phyloP scores from a whole-genome alignment of 2,888 invertebrate species.

The Arctia plantaginis region DNA sequence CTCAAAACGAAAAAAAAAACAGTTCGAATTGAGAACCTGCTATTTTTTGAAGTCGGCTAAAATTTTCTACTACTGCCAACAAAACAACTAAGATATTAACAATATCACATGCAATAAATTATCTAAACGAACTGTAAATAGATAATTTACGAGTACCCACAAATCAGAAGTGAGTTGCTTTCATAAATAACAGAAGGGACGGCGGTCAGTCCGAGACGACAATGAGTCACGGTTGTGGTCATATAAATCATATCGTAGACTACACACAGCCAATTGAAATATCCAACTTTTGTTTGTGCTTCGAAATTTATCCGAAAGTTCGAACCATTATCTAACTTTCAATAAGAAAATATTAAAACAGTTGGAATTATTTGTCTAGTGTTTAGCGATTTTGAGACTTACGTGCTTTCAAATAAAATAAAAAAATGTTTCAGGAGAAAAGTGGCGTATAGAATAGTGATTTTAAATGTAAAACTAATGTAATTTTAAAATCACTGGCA shows the following conservation, averaged over 20 bases:
- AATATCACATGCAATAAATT: constrained; percentile 41
- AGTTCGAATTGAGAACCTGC: no score
- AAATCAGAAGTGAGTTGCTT: constrained; percentile 45
- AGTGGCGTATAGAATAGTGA: not conserved
- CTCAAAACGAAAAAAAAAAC: no score
- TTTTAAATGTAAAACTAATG: no score
- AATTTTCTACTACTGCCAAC: not conserved
- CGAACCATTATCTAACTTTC: not conserved
- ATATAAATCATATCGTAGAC: constrained; percentile 49
- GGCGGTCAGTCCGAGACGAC: constrained; percentile 57
- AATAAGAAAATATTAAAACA: not conserved
- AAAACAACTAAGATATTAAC: constrained; percentile 11
- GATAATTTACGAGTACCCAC: constrained; percentile 48
- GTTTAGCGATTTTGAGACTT: no score
- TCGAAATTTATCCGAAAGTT: not conserved
- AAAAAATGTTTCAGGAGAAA: no score
- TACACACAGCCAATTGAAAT: constrained; percentile 24
- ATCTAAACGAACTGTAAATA: constrained; percentile 37
- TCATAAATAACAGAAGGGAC: constrained; percentile 52
- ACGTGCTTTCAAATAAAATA: no score
- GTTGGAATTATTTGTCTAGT: no score
- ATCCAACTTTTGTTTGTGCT: not conserved
- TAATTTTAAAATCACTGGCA: no score
- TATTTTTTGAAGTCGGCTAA: no score
- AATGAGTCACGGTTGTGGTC: constrained; percentile 54